A percentile compares a stretch with the other conserved stretches of the same genome.
phyloP scores from a whole-genome alignment of 2,113 vertebrate genomes.

The Tichodroma muraria region DNA sequence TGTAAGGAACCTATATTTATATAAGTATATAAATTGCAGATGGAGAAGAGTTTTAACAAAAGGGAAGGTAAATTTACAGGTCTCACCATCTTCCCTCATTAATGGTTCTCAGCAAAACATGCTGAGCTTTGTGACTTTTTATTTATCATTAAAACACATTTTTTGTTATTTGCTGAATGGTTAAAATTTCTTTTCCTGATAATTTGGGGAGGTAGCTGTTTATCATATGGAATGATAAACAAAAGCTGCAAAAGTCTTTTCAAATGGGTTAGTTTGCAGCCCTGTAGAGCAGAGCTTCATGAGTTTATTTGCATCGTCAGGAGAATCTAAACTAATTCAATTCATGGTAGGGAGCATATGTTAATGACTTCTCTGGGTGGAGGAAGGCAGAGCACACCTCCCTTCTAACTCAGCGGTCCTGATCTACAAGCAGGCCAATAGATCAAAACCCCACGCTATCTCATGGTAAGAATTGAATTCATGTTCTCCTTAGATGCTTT shows the following conservation, averaged over 20 bases:
- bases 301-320: slow-evolving; percentile 50
- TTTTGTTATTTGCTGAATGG: slow-evolving; percentile 54
- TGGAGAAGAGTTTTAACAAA: neutral
- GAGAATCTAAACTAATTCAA: slow-evolving; percentile 55
- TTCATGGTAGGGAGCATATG: slow-evolving; percentile 29
- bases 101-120: slow-evolving; percentile 43
- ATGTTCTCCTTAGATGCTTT: neutral
- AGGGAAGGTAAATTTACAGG: neutral
- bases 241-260: slow-evolving; percentile 23
- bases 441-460: neutral
- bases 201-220: slow-evolving; percentile 58
- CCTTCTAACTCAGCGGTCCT: neutral
- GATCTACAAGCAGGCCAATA: neutral
- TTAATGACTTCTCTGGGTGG: slow-evolving; percentile 21
- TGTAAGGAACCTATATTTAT: neutral
- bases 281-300: slow-evolving; percentile 10
- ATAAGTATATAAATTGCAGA: neutral
- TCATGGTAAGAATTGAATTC: neutral
- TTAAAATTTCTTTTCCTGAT: slow-evolving; percentile 44
- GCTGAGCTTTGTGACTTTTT: slow-evolving; percentile 60
- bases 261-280: slow-evolving; percentile 32
- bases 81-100: slow-evolving; percentile 8
- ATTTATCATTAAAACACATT: slow-evolving; percentile 56
- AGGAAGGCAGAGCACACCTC: neutral
- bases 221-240: slow-evolving; percentile 44